Conservation (phyloP, 2,888 invertebrate genomes). For the Cerastoderma edule region DNA sequence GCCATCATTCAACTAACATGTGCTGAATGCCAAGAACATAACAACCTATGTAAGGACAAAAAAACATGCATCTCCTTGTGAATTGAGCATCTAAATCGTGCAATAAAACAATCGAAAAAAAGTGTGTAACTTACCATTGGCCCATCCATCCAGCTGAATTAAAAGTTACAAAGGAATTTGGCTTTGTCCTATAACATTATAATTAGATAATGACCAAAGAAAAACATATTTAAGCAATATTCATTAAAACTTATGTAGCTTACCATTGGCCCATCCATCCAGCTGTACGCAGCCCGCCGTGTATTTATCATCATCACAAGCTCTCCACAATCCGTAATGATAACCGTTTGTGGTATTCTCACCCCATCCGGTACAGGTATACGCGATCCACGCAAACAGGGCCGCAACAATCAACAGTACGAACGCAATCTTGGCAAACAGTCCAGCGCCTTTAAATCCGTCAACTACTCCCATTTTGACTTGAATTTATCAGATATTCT, state of each 20-base stretch:
- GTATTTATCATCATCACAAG: constrained; percentile 35
- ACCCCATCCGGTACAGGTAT: constrained; percentile 63
- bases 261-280: constrained; percentile 63
- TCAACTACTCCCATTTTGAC: constrained; percentile 56
- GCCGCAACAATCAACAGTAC: constrained; percentile 51
- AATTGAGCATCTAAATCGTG: no score
- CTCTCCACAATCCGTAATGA: constrained; percentile 49
- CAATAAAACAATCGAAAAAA: no score
- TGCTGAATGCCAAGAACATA: no score
- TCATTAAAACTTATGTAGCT: no score
- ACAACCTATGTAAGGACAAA: no score
- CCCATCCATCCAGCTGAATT: constrained; percentile 57
- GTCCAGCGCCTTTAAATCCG: constrained; percentile 58
- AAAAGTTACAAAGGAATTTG: no score
- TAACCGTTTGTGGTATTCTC: constrained; percentile 19
- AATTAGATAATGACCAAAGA: no score
- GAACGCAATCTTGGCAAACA: constrained; percentile 59
- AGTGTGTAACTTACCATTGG: constrained; percentile 60
- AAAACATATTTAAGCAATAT: no score
- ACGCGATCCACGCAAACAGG: constrained; percentile 58
- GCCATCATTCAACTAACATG: no score
- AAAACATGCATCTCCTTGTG: no score
- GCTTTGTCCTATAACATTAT: no score
- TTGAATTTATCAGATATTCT: no score
- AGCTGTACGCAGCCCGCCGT: constrained; percentile 34